Conservation (phyloP, 1,140 invertebrate genomes). For the Ceratina japonica region DNA sequence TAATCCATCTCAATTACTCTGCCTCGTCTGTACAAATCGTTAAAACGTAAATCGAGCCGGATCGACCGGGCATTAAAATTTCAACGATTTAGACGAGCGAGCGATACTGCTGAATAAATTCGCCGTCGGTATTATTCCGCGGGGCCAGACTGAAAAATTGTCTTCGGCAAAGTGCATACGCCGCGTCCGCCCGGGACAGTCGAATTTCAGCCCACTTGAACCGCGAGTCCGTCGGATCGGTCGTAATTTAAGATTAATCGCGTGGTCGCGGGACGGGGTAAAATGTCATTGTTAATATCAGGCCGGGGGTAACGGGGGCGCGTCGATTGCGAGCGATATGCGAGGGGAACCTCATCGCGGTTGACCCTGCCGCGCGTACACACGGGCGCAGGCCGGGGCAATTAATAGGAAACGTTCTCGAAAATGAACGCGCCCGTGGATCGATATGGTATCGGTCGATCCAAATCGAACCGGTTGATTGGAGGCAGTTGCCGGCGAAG, state of each 20-base stretch:
- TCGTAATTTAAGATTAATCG: slow-evolving; percentile 57
- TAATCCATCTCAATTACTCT: slow-evolving; percentile 31
- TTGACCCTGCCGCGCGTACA: slow-evolving; percentile 27
- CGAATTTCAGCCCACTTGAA: slow-evolving; percentile 25
- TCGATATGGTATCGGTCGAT: slow-evolving; percentile 44
- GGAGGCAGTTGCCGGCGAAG: slow-evolving; percentile 34
- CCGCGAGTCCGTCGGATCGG: slow-evolving; percentile 43
- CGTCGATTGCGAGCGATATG: slow-evolving; percentile 61
- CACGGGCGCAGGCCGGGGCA: slow-evolving; percentile 15
- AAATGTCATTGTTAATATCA: slow-evolving; percentile 64
- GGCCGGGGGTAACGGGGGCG: slow-evolving; percentile 31
- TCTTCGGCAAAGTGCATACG: background rate
- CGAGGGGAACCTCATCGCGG: slow-evolving; percentile 54
- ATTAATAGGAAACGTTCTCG: slow-evolving; percentile 56
- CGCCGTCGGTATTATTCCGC: background rate
- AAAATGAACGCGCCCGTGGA: slow-evolving; percentile 55
- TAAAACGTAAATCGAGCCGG: slow-evolving; percentile 3
- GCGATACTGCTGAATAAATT: background rate
- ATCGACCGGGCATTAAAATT: slow-evolving; percentile 33
- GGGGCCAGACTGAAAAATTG: background rate
- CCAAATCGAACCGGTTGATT: slow-evolving; percentile 57
- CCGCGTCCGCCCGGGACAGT: background rate
- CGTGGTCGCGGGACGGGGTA: slow-evolving; percentile 35
- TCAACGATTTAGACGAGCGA: background rate
- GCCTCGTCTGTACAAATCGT: background rate